Evolutionary conservation across 2,113 vertebrate genomes (phyloP), one percentile per base, ranked within the genome.

Genomic region (Ornithorhynchus anatinus): DNA sequence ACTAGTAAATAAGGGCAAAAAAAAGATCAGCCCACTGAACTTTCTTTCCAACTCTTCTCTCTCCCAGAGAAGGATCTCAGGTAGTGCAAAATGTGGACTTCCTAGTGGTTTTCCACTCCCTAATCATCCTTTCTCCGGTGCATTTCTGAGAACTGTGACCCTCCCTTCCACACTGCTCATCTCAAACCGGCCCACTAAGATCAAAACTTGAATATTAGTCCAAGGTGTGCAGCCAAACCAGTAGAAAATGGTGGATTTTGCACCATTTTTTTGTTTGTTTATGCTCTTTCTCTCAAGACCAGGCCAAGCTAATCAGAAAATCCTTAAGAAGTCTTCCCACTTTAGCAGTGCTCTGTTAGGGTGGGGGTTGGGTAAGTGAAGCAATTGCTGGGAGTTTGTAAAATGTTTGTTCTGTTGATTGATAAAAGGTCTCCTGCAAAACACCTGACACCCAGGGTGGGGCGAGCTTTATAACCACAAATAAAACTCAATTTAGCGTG

Each of bases 401-500:
- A 56, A 39, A 32, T 12, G 2, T 31, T 65, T 52, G 13, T 37
- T 40, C 37, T 64, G 53, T 23, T 20, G 35, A 57, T 23, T 29
- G 58, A 25, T 64, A 66, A 32, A 69, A 44, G 62, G 14, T 57
- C 40, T 79, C 54, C 52, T 0, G 33, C 13, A 6, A 0, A 59
- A 45, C 4, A 37, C 75, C 47, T 16, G 57, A 57, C 37, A 48
- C 38, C 9, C 44, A 64, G 76, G 59, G 67, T 47, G 62, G 36
- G 64, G 23, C 68, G 48, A 53, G 42, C 76, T 86, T 82, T 79
- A 54, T 69, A 71, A 27, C 33, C 43, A 1, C 68, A 62, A 73
- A 67, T 32, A 68, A 72, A 68, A 67, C 80, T 79, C 81, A 79
- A 75, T 77, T 62, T 1, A 2, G 79, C 13, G 65, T 85, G 69